These are phyloP conservation scores for Dryas iulia DNA, from an alignment of 1,140 invertebrate genomes.

Conservation along the genomic window DNA sequence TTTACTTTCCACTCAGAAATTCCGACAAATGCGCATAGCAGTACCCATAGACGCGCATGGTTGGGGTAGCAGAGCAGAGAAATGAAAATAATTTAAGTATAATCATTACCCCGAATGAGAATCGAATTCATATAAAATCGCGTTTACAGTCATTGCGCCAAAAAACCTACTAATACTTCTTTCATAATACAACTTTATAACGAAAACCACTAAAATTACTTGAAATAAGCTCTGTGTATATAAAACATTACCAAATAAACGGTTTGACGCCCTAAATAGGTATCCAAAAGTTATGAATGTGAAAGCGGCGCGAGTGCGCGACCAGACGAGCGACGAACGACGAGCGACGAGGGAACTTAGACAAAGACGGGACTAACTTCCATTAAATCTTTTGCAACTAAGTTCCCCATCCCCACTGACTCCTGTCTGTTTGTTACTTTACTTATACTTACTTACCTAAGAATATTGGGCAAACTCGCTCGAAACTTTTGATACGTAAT, in stretches of 20 bases:
- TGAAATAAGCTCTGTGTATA: no score
- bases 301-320: slow-evolving; percentile 37
- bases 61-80: no score
- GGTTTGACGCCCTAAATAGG: slow-evolving; percentile 15
- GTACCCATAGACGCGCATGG: no score
- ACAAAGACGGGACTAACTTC: slow-evolving; percentile 74
- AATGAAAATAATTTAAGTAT: no score
- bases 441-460: slow-evolving; percentile 21
- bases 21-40: no score
- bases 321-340: slow-evolving; percentile 58
- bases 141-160: no score
- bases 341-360: slow-evolving; percentile 57
- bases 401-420: slow-evolving; percentile 57
- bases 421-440: slow-evolving; percentile 42
- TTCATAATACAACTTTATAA: no score
- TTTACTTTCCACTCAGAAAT: no score
- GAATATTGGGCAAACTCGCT: slow-evolving; percentile 7
- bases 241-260: neutral
- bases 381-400: slow-evolving; percentile 76
- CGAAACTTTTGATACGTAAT: neutral
- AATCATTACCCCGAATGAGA: no score
- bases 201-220: no score
- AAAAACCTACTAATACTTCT: neutral
- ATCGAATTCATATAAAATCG: no score
- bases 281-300: slow-evolving; percentile 52